phyloP scores from a whole-genome alignment of 2,888 invertebrate species.

The Yponomeuta cagnagella region DNA sequence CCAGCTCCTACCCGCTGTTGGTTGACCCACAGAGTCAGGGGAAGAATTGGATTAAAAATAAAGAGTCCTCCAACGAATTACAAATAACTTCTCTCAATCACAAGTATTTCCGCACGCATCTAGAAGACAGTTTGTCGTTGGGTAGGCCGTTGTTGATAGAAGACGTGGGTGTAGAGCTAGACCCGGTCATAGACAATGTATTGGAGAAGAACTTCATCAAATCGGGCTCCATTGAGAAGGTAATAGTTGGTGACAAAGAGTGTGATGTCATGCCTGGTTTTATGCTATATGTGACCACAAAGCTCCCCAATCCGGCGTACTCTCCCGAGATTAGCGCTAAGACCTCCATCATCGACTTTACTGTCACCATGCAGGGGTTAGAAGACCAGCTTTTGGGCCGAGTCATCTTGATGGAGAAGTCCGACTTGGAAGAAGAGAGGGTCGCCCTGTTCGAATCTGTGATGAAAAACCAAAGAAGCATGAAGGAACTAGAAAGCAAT shows the following conservation, averaged over 20 bases:
- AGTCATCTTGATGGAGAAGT: constrained; percentile 97
- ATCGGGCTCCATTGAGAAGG: constrained; percentile 96
- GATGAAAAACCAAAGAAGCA: constrained; percentile 95
- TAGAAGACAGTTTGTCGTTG: constrained; percentile 90
- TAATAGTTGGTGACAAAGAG: constrained; percentile 96
- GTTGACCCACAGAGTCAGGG: constrained; percentile 98
- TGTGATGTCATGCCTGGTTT: constrained; percentile 98
- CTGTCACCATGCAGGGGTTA: constrained; percentile 96
- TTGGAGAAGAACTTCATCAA: constrained; percentile 98
- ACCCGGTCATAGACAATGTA: constrained; percentile 97
- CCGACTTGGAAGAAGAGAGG: constrained; percentile 95
- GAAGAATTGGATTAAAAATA: constrained; percentile 97
- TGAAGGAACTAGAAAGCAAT: constrained; percentile 97
- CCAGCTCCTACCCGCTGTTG: constrained; percentile 93
- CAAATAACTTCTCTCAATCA: constrained; percentile 96
- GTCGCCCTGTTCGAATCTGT: constrained; percentile 96
- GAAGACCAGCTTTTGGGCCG: constrained; percentile 96
- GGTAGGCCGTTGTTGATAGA: constrained; percentile 94
- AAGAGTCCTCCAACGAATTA: constrained; percentile 91
- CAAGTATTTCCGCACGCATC: constrained; percentile 95
- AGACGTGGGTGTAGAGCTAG: constrained; percentile 95
- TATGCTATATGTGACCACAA: constrained; percentile 96
- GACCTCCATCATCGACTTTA: constrained; percentile 97
- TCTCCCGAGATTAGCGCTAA: constrained; percentile 98
- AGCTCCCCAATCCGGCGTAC: constrained; percentile 96